These are phyloP conservation scores for Peromyscus leucopus DNA, from an alignment of 2,113 vertebrate genomes.

Conservation along the genomic window DNA sequence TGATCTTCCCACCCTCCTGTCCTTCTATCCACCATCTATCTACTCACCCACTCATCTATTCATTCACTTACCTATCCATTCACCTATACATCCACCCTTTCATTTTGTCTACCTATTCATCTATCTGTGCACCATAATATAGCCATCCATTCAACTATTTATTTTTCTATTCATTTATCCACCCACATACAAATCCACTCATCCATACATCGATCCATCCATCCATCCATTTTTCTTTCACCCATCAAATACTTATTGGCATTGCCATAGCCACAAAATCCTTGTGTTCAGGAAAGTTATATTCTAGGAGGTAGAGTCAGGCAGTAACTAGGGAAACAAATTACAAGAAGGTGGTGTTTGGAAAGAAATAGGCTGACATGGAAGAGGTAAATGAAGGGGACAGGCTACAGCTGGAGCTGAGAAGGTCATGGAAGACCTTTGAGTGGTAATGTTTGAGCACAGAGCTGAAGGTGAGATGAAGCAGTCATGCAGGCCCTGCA, in stretches of 20 bases:
- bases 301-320: not conserved
- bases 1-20: no score
- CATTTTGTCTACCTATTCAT: not conserved
- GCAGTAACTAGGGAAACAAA: not conserved
- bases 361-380: slow-evolving; percentile 47
- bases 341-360: not conserved
- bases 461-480: not conserved
- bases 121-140: no score
- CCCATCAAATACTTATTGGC: not conserved
- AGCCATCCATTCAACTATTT: no score
- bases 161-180: not conserved
- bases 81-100: not conserved
- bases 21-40: not conserved
- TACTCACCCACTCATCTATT: not conserved
- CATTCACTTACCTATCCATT: not conserved
- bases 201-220: not conserved
- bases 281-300: not conserved
- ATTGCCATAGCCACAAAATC: not conserved
- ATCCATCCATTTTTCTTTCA: not conserved
- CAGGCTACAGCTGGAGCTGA: not conserved
- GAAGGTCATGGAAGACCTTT: not conserved
- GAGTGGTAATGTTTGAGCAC: not conserved
- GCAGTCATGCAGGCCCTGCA: rapidly evolving
- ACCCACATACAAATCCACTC: not conserved
- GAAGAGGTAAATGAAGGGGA: not conserved